Evolutionary conservation across 2,888 invertebrate species (phyloP).

Genomic region (Conomelus anceps): DNA sequence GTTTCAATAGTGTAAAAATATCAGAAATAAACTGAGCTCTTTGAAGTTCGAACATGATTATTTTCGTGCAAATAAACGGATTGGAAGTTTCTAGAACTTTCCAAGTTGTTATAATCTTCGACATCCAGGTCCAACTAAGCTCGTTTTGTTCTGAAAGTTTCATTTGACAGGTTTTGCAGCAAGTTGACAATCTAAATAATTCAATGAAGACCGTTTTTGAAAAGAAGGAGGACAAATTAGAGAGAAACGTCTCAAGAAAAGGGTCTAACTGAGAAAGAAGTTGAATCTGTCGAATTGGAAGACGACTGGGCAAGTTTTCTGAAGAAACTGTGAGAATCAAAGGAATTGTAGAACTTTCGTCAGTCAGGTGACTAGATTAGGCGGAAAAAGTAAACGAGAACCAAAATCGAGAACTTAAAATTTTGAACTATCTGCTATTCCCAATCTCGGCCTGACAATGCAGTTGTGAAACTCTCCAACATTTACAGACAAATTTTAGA

Average conservation of each 20-base stretch:
- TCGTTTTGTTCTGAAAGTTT: neutral
- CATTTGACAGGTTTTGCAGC: neutral
- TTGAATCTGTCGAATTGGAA: neutral
- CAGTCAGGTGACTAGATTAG: neutral
- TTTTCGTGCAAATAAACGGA: neutral
- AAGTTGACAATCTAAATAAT: neutral
- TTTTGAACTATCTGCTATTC: neutral
- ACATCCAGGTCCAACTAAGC: neutral
- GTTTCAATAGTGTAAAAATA: no score
- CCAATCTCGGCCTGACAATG: neutral
- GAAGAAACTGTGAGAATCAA: neutral
- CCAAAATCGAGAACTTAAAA: neutral
- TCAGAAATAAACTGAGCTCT: no score
- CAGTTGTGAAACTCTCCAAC: neutral
- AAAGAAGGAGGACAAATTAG: neutral
- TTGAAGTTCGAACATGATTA: neutral
- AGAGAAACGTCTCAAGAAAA: neutral
- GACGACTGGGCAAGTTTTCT: neutral
- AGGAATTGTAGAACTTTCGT: neutral
- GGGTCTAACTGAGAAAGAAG: neutral
- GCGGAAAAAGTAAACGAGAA: neutral
- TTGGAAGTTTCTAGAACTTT: neutral
- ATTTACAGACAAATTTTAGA: neutral
- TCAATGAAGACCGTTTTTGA: neutral
- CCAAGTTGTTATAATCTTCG: neutral